Evolutionary conservation across 2,797 vertebrate genomes (phyloP).

Genomic region (Acomys russatus): DNA sequence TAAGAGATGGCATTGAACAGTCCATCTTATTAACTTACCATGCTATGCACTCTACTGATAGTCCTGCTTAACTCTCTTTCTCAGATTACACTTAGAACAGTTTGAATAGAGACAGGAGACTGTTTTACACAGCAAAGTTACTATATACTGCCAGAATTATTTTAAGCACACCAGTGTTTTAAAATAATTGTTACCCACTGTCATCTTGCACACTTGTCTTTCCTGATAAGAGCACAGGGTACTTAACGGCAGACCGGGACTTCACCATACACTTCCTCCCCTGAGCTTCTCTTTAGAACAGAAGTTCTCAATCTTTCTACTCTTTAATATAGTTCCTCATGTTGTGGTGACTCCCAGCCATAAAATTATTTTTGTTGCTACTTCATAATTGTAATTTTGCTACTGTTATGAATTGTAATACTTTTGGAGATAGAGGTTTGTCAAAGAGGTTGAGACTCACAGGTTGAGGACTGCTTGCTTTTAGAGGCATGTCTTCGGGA

Average conservation of each 20-base stretch:
- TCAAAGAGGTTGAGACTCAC: not conserved
- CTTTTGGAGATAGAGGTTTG: not conserved
- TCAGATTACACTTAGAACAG: not conserved
- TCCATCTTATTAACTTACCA: not conserved
- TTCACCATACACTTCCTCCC: not conserved
- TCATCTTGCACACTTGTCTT: not conserved
- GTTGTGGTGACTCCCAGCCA: not conserved
- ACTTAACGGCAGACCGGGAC: not conserved
- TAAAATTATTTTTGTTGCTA: not conserved
- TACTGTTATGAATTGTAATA: not conserved
- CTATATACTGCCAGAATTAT: not conserved
- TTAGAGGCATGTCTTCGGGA: not conserved
- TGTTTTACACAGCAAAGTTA: not conserved
- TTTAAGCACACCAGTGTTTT: not conserved
- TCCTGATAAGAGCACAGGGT: not conserved
- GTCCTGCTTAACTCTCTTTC: not conserved
- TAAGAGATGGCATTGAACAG: not conserved
- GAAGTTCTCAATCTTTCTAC: not conserved
- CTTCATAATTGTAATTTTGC: not conserved
- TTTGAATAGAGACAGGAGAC: not conserved
- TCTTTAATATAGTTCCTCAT: not conserved
- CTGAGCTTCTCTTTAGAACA: not conserved
- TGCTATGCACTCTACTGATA: no score
- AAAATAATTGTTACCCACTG: not conserved
- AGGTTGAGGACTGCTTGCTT: not conserved